phyloP scores from a whole-genome alignment of 2,888 invertebrate genomes.

The Allophyes oxyacanthae region DNA sequence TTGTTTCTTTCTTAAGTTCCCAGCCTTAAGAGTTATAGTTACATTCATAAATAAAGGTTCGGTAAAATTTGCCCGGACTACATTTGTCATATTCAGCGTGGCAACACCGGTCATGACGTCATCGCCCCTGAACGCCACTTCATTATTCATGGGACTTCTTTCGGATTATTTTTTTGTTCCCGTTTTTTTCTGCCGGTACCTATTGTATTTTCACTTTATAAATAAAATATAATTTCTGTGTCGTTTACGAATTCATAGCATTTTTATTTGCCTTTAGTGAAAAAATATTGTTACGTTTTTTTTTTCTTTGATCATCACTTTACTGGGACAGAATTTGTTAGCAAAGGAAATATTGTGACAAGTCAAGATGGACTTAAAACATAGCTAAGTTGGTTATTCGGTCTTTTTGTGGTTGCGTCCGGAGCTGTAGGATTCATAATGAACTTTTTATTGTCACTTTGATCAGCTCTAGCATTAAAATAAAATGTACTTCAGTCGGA shows the following conservation, averaged over 20 bases:
- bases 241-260: constrained; percentile 51
- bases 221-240: constrained; percentile 56
- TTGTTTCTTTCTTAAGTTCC: neutral
- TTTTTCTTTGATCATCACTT: constrained; percentile 43
- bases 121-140: constrained; percentile 44
- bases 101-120: constrained; percentile 46
- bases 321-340: constrained; percentile 16
- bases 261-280: constrained; percentile 50
- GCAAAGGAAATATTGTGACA: constrained; percentile 27
- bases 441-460: no score
- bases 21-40: neutral
- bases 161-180: constrained; percentile 54
- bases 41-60: constrained; percentile 3
- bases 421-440: neutral
- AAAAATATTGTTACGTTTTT: constrained; percentile 34
- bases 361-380: constrained; percentile 25
- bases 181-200: constrained; percentile 42
- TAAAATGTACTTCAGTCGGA: no score
- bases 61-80: constrained; percentile 4
- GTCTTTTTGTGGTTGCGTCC: neutral
- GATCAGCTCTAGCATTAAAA: no score
- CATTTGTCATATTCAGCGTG: constrained; percentile 11
- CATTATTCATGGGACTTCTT: constrained; percentile 59
- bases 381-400: constrained; percentile 8
- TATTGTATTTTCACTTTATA: constrained; percentile 53